phyloP scores from a whole-genome alignment of 2,888 invertebrate species.

The Eugnorisma glareosa region DNA sequence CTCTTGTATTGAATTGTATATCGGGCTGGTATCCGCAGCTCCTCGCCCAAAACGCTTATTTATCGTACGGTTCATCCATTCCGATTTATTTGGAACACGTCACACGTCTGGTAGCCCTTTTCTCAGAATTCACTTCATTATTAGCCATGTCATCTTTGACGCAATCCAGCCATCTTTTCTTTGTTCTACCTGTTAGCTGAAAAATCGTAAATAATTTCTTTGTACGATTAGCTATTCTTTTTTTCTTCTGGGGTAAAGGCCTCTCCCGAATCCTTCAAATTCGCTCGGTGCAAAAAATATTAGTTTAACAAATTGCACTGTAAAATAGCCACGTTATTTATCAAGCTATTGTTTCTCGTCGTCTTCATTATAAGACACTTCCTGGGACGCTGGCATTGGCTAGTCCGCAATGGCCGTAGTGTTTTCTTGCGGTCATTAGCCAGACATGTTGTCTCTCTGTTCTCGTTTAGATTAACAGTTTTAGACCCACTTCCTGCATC shows the following conservation, averaged over 20 bases:
- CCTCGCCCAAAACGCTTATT: not conserved
- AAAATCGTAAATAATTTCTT: not conserved
- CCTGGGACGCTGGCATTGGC: conserved; percentile 43
- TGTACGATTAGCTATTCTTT: not conserved
- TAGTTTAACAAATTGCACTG: conserved; percentile 6
- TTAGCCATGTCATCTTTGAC: not conserved
- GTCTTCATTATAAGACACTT: conserved; percentile 52
- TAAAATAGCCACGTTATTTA: conserved; percentile 40
- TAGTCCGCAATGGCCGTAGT: conserved; percentile 37
- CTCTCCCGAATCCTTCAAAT: not conserved
- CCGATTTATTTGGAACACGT: conserved; percentile 17
- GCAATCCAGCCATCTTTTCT: not conserved
- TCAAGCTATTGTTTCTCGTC: conserved; percentile 48
- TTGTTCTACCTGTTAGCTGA: not conserved
- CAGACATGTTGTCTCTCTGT: conserved; percentile 34
- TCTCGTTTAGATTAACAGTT: conserved; percentile 44
- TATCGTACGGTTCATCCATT: not conserved
- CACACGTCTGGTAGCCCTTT: not conserved
- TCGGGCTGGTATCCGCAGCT: not conserved
- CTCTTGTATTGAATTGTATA: not conserved
- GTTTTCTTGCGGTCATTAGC: conserved; percentile 57
- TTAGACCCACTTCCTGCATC: conserved; percentile 43
- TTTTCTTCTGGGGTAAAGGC: not conserved
- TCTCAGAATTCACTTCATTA: not conserved
- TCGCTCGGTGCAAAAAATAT: not conserved